Evolutionary conservation across 2,888 invertebrate genomes (phyloP).

Genomic region (Agrochola macilenta): DNA sequence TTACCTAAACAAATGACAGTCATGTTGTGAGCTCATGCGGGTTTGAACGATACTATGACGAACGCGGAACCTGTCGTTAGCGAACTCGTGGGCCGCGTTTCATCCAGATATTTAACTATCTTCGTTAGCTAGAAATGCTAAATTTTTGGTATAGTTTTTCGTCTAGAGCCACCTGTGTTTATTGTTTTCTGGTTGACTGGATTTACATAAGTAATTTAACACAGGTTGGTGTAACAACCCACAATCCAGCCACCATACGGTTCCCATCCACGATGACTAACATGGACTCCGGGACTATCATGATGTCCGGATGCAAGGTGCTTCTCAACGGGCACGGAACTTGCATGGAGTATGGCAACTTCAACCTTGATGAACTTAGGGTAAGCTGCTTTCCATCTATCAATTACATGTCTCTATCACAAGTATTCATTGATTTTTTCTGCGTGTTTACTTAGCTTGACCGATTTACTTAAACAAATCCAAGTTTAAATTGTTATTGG

Average conservation of each 20-base stretch:
- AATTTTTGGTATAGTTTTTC: background rate
- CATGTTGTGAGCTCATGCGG: conserved; percentile 3
- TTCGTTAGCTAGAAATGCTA: background rate
- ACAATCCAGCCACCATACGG: conserved; percentile 96
- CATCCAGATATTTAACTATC: background rate
- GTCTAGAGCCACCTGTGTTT: background rate
- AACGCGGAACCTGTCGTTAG: background rate
- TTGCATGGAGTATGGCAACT: conserved; percentile 96
- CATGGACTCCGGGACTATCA: conserved; percentile 97
- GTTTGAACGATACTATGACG: background rate
- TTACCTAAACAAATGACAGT: background rate
- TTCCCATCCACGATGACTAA: conserved; percentile 99
- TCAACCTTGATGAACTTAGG: conserved; percentile 97
- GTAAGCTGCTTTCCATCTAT: conserved; percentile 80
- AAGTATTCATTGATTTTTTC: background rate
- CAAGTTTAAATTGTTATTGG: background rate
- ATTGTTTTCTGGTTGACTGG: background rate
- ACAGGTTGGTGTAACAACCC: conserved; percentile 97
- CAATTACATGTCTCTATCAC: too few relatives aligned
- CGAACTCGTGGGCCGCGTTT: background rate
- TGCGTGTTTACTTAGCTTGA: background rate
- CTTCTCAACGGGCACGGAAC: conserved; percentile 99
- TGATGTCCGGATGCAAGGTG: conserved; percentile 99
- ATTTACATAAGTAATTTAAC: conserved; percentile 4
- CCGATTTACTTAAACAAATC: background rate